Evolutionary conservation across 2,113 vertebrate species (phyloP).

Genomic region (Chaenogobius annularis): DNA sequence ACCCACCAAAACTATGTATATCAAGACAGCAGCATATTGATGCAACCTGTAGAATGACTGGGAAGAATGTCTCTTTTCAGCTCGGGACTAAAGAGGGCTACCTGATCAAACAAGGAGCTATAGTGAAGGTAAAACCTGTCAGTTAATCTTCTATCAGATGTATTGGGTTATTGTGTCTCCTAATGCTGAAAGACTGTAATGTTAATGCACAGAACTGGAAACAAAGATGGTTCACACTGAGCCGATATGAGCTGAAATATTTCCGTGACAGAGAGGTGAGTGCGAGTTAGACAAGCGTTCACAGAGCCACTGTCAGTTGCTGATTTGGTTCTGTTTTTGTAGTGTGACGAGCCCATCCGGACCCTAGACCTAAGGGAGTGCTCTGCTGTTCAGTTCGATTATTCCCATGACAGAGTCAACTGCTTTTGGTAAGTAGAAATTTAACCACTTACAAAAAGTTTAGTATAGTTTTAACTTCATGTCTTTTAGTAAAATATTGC

Average conservation of each 20-base stretch:
- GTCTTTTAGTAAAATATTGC: too few species aligned
- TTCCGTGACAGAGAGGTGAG: slow-evolving; percentile 95
- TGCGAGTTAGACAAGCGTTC: neutral
- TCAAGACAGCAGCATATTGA: too few species aligned
- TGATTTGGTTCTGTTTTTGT: slow-evolving; percentile 39
- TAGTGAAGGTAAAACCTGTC: slow-evolving; percentile 76
- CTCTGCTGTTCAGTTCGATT: slow-evolving; percentile 95
- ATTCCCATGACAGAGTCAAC: slow-evolving; percentile 92
- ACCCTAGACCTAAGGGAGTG: slow-evolving; percentile 88
- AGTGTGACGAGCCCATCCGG: slow-evolving; percentile 89
- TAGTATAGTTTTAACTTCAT: too few species aligned
- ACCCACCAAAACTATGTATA: too few species aligned
- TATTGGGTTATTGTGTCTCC: neutral
- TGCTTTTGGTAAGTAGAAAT: slow-evolving; percentile 88
- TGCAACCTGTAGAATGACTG: too few species aligned
- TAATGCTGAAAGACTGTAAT: neutral
- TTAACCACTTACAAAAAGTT: neutral
- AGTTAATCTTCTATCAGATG: neutral
- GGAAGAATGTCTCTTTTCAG: slow-evolving; percentile 71
- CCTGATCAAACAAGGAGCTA: slow-evolving; percentile 89
- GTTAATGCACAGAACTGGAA: slow-evolving; percentile 87
- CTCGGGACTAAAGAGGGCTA: slow-evolving; percentile 96
- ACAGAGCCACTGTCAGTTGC: neutral
- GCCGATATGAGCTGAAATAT: slow-evolving; percentile 93
- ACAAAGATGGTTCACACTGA: slow-evolving; percentile 95